Conservation (phyloP, 2,113 vertebrate genomes). For the Piliocolobus tephrosceles region DNA sequence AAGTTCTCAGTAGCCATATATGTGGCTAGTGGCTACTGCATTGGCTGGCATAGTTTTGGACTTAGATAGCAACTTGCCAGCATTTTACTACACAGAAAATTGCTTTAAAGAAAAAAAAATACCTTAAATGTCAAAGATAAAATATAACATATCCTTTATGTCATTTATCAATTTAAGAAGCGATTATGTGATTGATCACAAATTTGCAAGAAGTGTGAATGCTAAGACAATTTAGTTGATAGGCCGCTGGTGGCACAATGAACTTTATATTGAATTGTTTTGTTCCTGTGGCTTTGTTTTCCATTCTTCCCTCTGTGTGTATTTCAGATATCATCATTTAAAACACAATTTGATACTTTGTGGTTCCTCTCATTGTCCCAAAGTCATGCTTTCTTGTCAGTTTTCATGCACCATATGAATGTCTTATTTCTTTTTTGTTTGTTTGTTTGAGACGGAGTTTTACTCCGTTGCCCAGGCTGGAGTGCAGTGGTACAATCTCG, state of each 20-base stretch:
- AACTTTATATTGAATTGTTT: slow-evolving; percentile 81
- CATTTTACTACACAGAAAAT: slow-evolving; percentile 75
- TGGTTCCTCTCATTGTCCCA: slow-evolving; percentile 63
- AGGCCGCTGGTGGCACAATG: slow-evolving; percentile 80
- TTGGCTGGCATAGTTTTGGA: not conserved
- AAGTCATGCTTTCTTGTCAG: not conserved
- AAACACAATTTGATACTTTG: slow-evolving; percentile 26
- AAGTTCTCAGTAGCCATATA: not conserved
- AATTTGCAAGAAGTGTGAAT: slow-evolving; percentile 77
- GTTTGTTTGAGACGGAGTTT: too few relatives aligned
- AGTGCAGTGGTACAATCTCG: too few relatives aligned
- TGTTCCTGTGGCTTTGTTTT: slow-evolving; percentile 80
- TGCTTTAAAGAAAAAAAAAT: slow-evolving; percentile 76
- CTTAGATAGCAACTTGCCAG: slow-evolving; percentile 25
- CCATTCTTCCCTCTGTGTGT: slow-evolving; percentile 60
- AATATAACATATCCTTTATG: slow-evolving; percentile 78
- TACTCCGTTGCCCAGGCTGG: too few relatives aligned
- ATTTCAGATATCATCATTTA: slow-evolving; percentile 70
- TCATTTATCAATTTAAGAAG: slow-evolving; percentile 83
- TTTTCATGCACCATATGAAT: slow-evolving; percentile 44
- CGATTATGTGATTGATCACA: slow-evolving; percentile 81
- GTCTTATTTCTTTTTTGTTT: not conserved
- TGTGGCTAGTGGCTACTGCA: not conserved
- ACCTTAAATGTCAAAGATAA: slow-evolving; percentile 78
- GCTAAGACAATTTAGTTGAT: slow-evolving; percentile 79